Evolutionary conservation across 2,797 vertebrate genomes (phyloP).

Genomic region (Serranus cabrilla): DNA sequence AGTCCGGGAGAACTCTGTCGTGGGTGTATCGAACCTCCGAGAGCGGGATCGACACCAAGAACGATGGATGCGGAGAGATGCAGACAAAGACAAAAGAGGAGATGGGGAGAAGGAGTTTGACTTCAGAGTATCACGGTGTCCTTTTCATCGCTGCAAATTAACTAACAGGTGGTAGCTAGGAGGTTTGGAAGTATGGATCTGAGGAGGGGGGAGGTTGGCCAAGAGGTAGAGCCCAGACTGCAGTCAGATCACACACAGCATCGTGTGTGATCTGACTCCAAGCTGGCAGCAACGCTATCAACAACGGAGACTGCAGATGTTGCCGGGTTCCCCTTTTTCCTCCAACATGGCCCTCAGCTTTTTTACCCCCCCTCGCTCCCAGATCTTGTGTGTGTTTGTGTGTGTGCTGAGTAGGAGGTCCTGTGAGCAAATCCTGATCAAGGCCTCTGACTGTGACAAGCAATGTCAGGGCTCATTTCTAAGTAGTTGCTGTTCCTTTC

Average conservation of each 20-base stretch:
- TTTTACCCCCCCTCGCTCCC: slow-evolving; percentile 53
- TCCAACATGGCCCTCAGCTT: slow-evolving; percentile 87
- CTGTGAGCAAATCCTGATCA: slow-evolving; percentile 80
- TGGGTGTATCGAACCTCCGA: slow-evolving; percentile 64
- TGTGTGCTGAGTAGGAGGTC: slow-evolving; percentile 79
- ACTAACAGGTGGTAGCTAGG: slow-evolving; percentile 90
- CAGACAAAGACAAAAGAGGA: slow-evolving; percentile 52
- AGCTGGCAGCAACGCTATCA: slow-evolving; percentile 88
- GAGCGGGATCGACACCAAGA: slow-evolving; percentile 40
- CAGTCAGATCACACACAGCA: slow-evolving; percentile 35
- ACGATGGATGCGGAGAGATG: slow-evolving; percentile 28
- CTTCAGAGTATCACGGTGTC: slow-evolving; percentile 84
- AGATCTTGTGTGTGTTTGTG: slow-evolving; percentile 53
- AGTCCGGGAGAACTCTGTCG: slow-evolving; percentile 69
- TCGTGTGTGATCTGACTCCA: slow-evolving; percentile 86
- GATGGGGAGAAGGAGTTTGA: slow-evolving; percentile 62
- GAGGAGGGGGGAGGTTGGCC: slow-evolving; percentile 81
- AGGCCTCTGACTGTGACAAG: slow-evolving; percentile 82
- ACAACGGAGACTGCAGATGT: slow-evolving; percentile 90
- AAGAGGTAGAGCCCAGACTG: slow-evolving; percentile 87
- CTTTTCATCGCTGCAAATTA: slow-evolving; percentile 82
- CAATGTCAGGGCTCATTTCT: slow-evolving; percentile 77
- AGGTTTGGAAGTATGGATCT: slow-evolving; percentile 87
- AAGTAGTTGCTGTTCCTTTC: slow-evolving; percentile 71
- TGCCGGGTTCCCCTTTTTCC: slow-evolving; percentile 84